Base-by-base conservation (phyloP, 1,140 invertebrate genomes). In the Papilio machaon region DNA sequence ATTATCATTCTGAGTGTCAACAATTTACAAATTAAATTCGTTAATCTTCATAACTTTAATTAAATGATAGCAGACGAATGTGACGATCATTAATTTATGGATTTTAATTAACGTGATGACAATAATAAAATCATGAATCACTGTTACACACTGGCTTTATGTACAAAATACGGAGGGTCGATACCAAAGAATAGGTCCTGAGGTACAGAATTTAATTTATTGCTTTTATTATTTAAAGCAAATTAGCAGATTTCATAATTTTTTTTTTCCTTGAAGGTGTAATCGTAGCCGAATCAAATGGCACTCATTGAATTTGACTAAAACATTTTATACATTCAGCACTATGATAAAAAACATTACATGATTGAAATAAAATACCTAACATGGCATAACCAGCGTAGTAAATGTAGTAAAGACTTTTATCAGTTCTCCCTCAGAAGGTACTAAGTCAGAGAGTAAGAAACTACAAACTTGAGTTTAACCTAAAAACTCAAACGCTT, bases 21-120 rank as follows among this genome's bases (percentile, higher is more conserved):
- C 64, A 70, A 70, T 70, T 35, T 70, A 8, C 64, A 70, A 70
- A 70, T 70, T 70, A 70, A 35, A 70, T 70, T 70, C 64, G 64
- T 70, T 70, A 70, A 70, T 70, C 64, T 70, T 70, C 64, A 70
- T 70, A 70, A 70, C 64, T 70, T 70, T 70, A 30, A 70, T 70
- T 70, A 70, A 70, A 70, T 70, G 64, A 70, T 70, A 70, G 64
- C 64, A 70, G 64, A 38, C 64, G 64, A 70, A 35, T 70, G 64
- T 70, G 64, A 70, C 64, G 30, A 70, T 70, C 64, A 70, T 70
- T 70, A 70, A 70, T 70, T 70, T 70, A 70, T 70, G 64, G 64
- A 70, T 70, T 70, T 70, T 70, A 70, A 70, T 70, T 70, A 70
- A 70, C 64, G 64, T 30, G 30, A 70, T 70, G 64, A 70, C 64